A percentile compares a stretch with the other conserved stretches of the same genome.
These are phyloP conservation scores for Masnerella sp. DNA, from an alignment of 2,888 invertebrate species.

Conservation along the genomic window DNA sequence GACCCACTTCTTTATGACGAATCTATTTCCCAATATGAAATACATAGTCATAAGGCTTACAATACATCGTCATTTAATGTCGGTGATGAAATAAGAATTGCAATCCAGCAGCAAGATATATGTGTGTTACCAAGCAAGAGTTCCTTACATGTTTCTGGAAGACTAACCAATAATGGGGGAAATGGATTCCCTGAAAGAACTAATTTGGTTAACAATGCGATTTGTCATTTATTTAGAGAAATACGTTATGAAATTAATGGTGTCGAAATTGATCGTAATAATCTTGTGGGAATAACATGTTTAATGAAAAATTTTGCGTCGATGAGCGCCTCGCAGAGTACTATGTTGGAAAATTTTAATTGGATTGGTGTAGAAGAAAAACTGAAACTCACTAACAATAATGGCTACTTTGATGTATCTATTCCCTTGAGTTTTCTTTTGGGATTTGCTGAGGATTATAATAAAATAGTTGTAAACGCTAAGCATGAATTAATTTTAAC, in stretches of 20 bases:
- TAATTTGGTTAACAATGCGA: constrained; percentile 59
- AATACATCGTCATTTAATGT: constrained; percentile 40
- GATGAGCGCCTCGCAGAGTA: constrained; percentile 50
- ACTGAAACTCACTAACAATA: constrained; percentile 32
- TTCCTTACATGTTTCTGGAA: constrained; percentile 41
- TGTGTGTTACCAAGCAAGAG: constrained; percentile 47
- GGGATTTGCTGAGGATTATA: too few species aligned
- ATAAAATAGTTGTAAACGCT: too few species aligned
- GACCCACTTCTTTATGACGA: constrained; percentile 36
- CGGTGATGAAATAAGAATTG: constrained; percentile 57
- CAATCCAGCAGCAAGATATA: constrained; percentile 37
- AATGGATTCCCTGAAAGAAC: constrained; percentile 4
- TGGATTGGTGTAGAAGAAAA: constrained; percentile 59
- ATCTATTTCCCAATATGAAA: constrained; percentile 45
- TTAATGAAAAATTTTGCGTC: constrained; percentile 60
- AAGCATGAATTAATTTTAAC: constrained; percentile 18
- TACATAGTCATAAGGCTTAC: constrained; percentile 42
- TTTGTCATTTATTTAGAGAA: constrained; percentile 69
- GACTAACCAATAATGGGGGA: constrained; percentile 28
- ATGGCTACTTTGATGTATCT: constrained; percentile 66
- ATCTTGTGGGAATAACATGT: constrained; percentile 12
- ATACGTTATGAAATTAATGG: constrained; percentile 72
- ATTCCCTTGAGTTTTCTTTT: constrained; percentile 69
- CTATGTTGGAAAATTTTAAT: constrained; percentile 62
- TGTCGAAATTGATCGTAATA: constrained; percentile 67